These are phyloP conservation scores for Euura lappo DNA, from an alignment of 1,140 invertebrate genomes.

Conservation along the genomic window DNA sequence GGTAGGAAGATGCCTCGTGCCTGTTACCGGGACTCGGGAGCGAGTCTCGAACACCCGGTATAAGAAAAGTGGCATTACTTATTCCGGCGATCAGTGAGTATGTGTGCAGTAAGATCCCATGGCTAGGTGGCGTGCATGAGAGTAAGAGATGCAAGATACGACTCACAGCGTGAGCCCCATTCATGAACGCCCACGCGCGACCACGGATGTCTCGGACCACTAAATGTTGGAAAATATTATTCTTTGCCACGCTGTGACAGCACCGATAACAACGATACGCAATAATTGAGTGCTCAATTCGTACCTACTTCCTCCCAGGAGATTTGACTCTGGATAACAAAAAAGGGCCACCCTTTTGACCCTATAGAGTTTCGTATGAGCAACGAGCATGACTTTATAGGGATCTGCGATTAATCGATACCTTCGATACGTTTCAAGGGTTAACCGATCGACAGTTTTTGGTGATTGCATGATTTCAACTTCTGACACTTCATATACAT, in stretches of 20 bases:
- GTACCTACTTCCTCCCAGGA: background rate
- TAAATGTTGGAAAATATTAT: conserved; percentile 13
- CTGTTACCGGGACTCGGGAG: background rate
- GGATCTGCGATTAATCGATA: no score
- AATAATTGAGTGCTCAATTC: background rate
- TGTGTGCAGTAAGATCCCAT: conserved; percentile 19
- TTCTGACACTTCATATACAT: no score
- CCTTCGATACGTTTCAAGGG: no score
- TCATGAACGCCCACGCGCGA: conserved; percentile 31
- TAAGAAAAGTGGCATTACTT: conserved; percentile 23
- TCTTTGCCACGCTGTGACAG: background rate
- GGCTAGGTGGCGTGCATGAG: conserved; percentile 16
- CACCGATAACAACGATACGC: background rate
- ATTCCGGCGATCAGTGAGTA: conserved; percentile 24
- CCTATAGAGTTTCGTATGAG: no score
- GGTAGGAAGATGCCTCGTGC: no score
- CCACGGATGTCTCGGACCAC: conserved; percentile 3
- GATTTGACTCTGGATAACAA: background rate
- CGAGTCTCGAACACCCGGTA: background rate
- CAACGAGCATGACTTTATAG: no score
- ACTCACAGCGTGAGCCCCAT: conserved; percentile 36
- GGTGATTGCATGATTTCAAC: no score
- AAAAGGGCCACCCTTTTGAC: no score
- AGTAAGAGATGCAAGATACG: background rate
- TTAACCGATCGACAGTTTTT: no score